Evolutionary conservation across 2,888 invertebrate genomes (phyloP), one percentile per base, ranked within the genome.

Genomic region (Caenorhabditis macrosperma): DNA sequence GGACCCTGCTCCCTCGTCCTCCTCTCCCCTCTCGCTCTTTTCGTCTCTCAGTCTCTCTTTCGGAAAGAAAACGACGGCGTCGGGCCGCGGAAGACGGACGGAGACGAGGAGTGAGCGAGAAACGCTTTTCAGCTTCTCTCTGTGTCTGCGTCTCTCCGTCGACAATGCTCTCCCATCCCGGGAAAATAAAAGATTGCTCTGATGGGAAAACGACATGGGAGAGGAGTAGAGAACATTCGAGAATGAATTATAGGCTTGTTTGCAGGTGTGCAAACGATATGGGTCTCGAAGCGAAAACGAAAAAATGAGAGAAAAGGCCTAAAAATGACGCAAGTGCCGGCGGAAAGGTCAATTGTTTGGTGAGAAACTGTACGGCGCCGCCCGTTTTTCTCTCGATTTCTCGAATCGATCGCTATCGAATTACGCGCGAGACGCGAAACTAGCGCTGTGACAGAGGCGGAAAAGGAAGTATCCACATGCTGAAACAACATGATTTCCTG

Each of bases 351-450:
- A 63, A 61, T 60, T 44, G 59, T 60, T 44, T 55, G 50, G 26
- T 7, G 52, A 48, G 35, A 48, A 67, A 67, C 67, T 46, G 55
- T 67, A 66, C 57, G 44, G 20, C 50, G 44, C 71, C 61, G 71
- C 71, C 61, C 60, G 54, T 71, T 46, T 71, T 20, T 55, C 59
- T 52, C 50, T 50, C 33, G 30, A 12, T 38, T 41, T 71, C 68
- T 38, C 68, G 48, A 26, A 52, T 61, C 61, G 71, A 61, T 71
- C 61, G 44, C 61, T 63, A 61, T 71, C 35, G 44, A 41, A 67
- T 33, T 24, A 52, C 60, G 52, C 33, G 50, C 26, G 6, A 50
- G 46, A 55, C n/a, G 17, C 38, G 55, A 57, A 55, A 61, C 26
- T 30, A 54, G 33, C 60, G 50, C 52, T 60, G 41, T 44, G 20